Conservation (phyloP, 2,888 invertebrate genomes). For the Tipula unca region DNA sequence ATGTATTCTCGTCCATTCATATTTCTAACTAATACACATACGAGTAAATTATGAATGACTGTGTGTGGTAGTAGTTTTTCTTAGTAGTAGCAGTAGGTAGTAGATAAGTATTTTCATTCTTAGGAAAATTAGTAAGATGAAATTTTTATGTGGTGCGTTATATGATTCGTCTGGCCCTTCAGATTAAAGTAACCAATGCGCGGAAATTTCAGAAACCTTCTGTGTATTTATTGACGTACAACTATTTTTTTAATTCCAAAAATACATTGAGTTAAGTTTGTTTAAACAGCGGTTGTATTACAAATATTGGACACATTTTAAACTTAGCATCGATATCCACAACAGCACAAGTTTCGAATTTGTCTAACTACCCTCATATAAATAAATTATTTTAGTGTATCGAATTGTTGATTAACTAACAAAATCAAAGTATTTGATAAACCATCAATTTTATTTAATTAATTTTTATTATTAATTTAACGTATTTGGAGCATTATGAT, state of each 20-base stretch:
- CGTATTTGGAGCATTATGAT: background rate
- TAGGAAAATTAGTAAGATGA: background rate
- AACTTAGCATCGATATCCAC: too few relatives aligned
- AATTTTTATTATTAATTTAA: background rate
- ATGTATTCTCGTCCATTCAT: background rate
- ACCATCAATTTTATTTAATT: background rate
- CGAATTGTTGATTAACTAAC: background rate
- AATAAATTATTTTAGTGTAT: background rate
- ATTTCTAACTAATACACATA: background rate
- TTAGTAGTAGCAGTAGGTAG: too few relatives aligned
- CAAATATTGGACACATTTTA: too few relatives aligned
- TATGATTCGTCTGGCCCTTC: background rate
- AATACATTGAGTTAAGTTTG: background rate
- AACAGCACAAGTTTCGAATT: too few relatives aligned
- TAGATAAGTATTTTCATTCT: background rate
- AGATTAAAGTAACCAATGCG: too few relatives aligned
- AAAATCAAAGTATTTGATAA: background rate
- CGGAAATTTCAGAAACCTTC: too few relatives aligned
- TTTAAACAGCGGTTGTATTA: too few relatives aligned
- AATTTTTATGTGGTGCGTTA: background rate
- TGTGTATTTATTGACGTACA: too few relatives aligned
- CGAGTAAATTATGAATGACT: background rate
- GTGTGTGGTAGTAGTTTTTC: background rate
- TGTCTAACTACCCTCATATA: background rate
- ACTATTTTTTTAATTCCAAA: too few relatives aligned